Evolutionary conservation across 2,113 vertebrate species (phyloP).

Genomic region (Melanotaenia duboulayi): DNA sequence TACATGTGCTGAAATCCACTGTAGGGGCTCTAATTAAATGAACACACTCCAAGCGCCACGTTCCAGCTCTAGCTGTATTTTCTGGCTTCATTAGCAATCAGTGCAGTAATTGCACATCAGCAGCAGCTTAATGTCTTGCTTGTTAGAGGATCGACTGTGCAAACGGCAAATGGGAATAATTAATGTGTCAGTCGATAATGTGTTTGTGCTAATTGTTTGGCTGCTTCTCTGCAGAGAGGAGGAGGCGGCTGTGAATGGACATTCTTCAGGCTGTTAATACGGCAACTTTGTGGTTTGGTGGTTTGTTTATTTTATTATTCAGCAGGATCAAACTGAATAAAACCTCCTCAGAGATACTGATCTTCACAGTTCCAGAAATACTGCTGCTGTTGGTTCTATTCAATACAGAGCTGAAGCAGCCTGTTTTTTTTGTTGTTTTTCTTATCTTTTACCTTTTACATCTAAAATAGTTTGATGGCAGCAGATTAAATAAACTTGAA

Average conservation of each 20-base stretch:
- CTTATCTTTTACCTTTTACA: too few relatives aligned
- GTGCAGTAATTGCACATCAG: slow-evolving; percentile 45
- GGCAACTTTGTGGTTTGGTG: slow-evolving; percentile 2
- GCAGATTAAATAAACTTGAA: too few relatives aligned
- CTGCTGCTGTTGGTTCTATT: too few relatives aligned
- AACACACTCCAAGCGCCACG: too few relatives aligned
- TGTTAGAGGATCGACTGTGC: slow-evolving; percentile 24
- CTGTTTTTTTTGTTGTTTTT: too few relatives aligned
- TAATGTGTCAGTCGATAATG: slow-evolving; percentile 31
- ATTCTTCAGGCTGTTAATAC: not conserved
- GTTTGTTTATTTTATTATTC: not conserved
- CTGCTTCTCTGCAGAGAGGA: slow-evolving; percentile 7
- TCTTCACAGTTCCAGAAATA: not conserved
- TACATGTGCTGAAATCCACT: too few relatives aligned
- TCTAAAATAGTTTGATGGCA: too few relatives aligned
- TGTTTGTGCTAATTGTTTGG: slow-evolving; percentile 27
- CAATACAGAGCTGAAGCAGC: not conserved
- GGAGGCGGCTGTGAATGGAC: not conserved
- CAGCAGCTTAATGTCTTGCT: slow-evolving; percentile 35
- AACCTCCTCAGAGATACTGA: not conserved
- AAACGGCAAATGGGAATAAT: slow-evolving; percentile 35
- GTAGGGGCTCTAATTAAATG: too few relatives aligned
- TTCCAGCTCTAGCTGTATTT: not conserved
- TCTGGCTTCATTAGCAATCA: slow-evolving; percentile 46
- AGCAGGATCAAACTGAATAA: not conserved